A percentile compares a stretch with the other conserved stretches of the same genome.
Conservation (phyloP, 2,888 invertebrate genomes). For the Clepsis dumicolana region DNA sequence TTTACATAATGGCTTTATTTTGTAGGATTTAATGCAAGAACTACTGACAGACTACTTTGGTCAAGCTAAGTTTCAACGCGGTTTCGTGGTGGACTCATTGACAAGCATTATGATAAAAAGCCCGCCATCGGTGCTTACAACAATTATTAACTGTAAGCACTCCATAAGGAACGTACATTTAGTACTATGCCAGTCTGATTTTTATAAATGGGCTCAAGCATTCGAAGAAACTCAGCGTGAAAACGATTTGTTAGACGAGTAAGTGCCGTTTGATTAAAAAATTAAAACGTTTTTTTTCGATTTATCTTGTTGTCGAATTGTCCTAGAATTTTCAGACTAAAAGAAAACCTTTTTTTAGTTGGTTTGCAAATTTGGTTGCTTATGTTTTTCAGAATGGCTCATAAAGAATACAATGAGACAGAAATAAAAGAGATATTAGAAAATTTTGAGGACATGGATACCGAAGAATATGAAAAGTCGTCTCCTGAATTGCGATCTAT, state of each 20-base stretch:
- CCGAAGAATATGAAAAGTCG: conserved; percentile 67
- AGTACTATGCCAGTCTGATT: conserved; percentile 74
- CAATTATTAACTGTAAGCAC: conserved; percentile 70
- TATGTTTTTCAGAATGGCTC: conserved; percentile 51
- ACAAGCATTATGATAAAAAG: conserved; percentile 69
- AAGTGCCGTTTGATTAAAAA: conserved; percentile 47
- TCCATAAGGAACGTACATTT: conserved; percentile 71
- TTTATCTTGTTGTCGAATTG: neutral
- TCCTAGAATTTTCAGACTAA: neutral
- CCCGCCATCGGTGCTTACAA: conserved; percentile 64
- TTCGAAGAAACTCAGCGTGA: conserved; percentile 70
- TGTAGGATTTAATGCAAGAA: conserved; percentile 71
- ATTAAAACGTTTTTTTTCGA: neutral
- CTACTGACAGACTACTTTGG: conserved; percentile 69
- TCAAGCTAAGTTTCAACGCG: conserved; percentile 63
- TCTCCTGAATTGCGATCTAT: conserved; percentile 67
- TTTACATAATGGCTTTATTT: neutral
- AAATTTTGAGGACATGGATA: conserved; percentile 70
- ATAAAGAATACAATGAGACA: conserved; percentile 64
- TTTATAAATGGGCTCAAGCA: conserved; percentile 69
- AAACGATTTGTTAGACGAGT: conserved; percentile 66
- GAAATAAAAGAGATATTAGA: conserved; percentile 70
- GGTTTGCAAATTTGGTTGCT: too few relatives aligned
- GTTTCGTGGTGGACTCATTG: conserved; percentile 74
- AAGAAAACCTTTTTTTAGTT: too few relatives aligned